Percentiles rank a stretch among this genome's conserved stretches.
These are phyloP conservation scores for Anarrhichthys ocellatus DNA, from an alignment of 2,113 vertebrate genomes.

Conservation along the genomic window DNA sequence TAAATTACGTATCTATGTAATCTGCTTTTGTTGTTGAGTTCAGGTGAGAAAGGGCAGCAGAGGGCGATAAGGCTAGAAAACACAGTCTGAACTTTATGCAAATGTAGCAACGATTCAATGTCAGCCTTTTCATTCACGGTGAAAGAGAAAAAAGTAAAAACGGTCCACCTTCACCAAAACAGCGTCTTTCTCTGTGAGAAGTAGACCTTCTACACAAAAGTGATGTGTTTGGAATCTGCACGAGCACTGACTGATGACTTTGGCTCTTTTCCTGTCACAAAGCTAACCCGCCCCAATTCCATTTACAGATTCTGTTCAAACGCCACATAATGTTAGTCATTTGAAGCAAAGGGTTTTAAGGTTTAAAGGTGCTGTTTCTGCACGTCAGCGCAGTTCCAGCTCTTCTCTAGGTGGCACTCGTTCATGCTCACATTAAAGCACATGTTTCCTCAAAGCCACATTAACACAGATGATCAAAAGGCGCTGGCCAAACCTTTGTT, in stretches of 20 bases:
- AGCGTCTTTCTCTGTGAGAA: slow-evolving; percentile 39
- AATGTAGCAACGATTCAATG: slow-evolving; percentile 26
- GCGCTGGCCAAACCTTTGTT: slow-evolving; percentile 46
- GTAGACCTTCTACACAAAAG: slow-evolving; percentile 20
- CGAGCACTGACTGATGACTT: slow-evolving; percentile 10
- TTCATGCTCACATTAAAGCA: slow-evolving; percentile 38
- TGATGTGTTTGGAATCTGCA: slow-evolving; percentile 22
- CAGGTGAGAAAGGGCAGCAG: slow-evolving; percentile 58
- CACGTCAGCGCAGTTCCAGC: slow-evolving; percentile 22
- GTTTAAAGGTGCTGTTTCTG: slow-evolving; percentile 31
- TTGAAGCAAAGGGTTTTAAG: slow-evolving; percentile 31
- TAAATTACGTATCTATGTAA: slow-evolving; percentile 72
- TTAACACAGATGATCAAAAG: slow-evolving; percentile 69
- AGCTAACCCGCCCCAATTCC: slow-evolving; percentile 34
- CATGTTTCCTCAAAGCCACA: slow-evolving; percentile 27
- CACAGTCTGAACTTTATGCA: slow-evolving; percentile 56
- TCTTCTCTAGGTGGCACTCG: not conserved
- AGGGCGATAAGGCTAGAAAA: slow-evolving; percentile 46
- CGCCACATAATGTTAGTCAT: slow-evolving; percentile 30
- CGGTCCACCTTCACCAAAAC: not conserved
- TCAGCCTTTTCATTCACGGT: slow-evolving; percentile 51
- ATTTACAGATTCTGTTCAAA: slow-evolving; percentile 26
- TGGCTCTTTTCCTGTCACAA: slow-evolving; percentile 20
- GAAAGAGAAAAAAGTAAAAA: slow-evolving; percentile 22
- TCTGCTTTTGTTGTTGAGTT: slow-evolving; percentile 73